A percentile compares a stretch with the other conserved stretches of the same genome.
Conservation (phyloP, 1,140 invertebrate species). For the Hypsibius dujardini region DNA sequence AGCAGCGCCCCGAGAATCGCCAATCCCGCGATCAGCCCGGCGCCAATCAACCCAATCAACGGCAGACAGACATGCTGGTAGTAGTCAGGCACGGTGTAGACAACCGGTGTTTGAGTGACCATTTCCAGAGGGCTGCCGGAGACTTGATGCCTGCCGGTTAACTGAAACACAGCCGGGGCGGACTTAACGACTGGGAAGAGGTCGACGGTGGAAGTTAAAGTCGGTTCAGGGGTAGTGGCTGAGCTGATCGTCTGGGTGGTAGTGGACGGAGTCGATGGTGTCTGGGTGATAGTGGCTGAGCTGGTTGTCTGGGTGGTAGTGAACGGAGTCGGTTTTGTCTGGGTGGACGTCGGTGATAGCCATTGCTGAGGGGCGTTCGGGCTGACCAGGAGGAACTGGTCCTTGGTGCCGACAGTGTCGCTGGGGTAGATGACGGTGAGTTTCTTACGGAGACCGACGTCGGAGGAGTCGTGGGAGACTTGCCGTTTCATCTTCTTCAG, state of each 20-base stretch:
- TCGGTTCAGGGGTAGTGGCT: too few species aligned
- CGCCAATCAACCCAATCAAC: neutral
- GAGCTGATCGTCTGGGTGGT: too few species aligned
- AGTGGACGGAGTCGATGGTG: neutral
- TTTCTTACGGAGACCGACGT: neutral
- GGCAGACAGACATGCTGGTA: constrained; percentile 2
- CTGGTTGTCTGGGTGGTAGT: too few species aligned
- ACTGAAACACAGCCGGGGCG: too few species aligned
- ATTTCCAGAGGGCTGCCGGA: too few species aligned
- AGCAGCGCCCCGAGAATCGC: neutral
- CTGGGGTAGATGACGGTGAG: neutral
- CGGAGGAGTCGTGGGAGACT: neutral
- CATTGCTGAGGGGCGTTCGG: constrained; percentile 7
- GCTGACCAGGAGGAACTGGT: neutral
- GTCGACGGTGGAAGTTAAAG: too few species aligned
- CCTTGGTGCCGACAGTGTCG: neutral
- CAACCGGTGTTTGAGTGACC: neutral
- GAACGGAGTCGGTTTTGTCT: too few species aligned
- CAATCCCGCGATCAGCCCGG: neutral
- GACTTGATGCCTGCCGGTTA: too few species aligned
- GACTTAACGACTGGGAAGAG: too few species aligned
- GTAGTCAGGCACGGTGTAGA: neutral
- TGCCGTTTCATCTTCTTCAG: neutral
- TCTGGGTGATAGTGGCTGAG: neutral
- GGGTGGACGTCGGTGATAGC: too few species aligned